A percentile compares a stretch with the other conserved stretches of the same genome.
These are phyloP conservation scores for Hyles euphorbiae DNA, from an alignment of 1,140 invertebrate species.

Conservation along the genomic window DNA sequence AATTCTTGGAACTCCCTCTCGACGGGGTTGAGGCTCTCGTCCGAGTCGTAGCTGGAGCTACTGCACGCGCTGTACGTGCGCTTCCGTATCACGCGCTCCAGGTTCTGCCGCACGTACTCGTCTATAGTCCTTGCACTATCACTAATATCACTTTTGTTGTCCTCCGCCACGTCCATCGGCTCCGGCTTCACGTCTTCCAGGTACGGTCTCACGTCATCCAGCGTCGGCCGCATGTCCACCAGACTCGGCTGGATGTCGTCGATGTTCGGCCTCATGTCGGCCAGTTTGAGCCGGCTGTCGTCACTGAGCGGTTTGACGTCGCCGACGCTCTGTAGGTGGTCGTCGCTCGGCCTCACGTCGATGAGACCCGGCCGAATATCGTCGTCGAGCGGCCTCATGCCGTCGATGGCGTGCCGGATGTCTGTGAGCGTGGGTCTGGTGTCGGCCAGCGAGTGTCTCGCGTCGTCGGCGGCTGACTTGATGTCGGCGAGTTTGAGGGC, in stretches of 20 bases:
- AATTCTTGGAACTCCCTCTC: slow-evolving; percentile 62
- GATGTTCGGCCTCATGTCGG: not conserved
- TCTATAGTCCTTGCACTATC: slow-evolving; percentile 58
- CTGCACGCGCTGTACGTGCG: slow-evolving; percentile 46
- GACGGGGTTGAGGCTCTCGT: slow-evolving; percentile 56
- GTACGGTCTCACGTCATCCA: slow-evolving; percentile 40
- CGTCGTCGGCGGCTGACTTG: too few species aligned
- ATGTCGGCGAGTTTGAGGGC: slow-evolving; percentile 7
- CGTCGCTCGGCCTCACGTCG: slow-evolving; percentile 12
- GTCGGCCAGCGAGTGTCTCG: too few species aligned
- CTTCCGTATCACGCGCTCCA: slow-evolving; percentile 46
- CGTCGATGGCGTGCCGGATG: too few species aligned
- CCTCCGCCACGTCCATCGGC: slow-evolving; percentile 30
- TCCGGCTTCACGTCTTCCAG: slow-evolving; percentile 43
- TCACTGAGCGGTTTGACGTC: slow-evolving; percentile 26
- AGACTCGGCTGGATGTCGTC: slow-evolving; percentile 3
- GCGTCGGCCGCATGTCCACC: not conserved
- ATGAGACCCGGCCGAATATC: not conserved
- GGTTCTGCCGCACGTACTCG: slow-evolving; percentile 37
- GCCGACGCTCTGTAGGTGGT: slow-evolving; percentile 36
- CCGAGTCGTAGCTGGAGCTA: slow-evolving; percentile 52
- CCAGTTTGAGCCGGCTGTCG: not conserved
- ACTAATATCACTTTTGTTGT: slow-evolving; percentile 51
- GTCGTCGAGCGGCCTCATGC: too few species aligned
- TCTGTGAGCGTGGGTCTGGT: too few species aligned